These are phyloP conservation scores for Trichogramma pretiosum DNA, from an alignment of 1,140 invertebrate species.

Conservation along the genomic window DNA sequence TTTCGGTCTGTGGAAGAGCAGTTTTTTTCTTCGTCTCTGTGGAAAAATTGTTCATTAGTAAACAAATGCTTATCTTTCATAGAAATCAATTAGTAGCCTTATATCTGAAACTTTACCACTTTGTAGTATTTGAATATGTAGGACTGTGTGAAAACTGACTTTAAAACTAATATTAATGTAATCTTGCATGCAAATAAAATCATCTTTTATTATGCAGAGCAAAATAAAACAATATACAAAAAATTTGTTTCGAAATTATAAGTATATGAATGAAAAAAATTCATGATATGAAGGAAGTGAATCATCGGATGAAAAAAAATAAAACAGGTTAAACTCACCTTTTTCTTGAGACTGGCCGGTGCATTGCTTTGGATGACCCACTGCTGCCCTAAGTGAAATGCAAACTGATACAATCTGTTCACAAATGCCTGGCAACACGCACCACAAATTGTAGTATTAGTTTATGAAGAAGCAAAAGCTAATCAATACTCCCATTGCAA, in stretches of 20 bases:
- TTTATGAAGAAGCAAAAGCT: slow-evolving; percentile 36
- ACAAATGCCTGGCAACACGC: slow-evolving; percentile 48
- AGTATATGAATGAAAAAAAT: too few relatives aligned
- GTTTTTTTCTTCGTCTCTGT: slow-evolving; percentile 66
- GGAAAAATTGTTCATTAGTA: too few relatives aligned
- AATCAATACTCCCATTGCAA: neutral
- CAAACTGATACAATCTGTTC: slow-evolving; percentile 60
- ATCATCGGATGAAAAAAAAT: slow-evolving; percentile 25
- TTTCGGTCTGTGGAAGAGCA: slow-evolving; percentile 72
- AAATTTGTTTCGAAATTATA: too few relatives aligned
- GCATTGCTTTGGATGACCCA: slow-evolving; percentile 60
- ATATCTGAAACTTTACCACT: too few relatives aligned
- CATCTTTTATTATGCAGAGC: too few relatives aligned
- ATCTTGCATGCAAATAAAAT: too few relatives aligned
- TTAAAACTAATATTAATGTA: too few relatives aligned
- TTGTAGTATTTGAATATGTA: too few relatives aligned
- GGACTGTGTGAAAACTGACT: too few relatives aligned
- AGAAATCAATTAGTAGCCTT: too few relatives aligned
- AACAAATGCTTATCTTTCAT: too few relatives aligned
- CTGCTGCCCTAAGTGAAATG: slow-evolving; percentile 75
- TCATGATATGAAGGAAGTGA: slow-evolving; percentile 25
- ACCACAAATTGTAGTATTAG: slow-evolving; percentile 46
- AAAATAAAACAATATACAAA: too few relatives aligned
- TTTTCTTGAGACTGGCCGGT: slow-evolving; percentile 58
- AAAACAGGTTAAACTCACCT: slow-evolving; percentile 42